Base-by-base conservation (phyloP, 2,888 invertebrate genomes). In the Antitype chi region DNA sequence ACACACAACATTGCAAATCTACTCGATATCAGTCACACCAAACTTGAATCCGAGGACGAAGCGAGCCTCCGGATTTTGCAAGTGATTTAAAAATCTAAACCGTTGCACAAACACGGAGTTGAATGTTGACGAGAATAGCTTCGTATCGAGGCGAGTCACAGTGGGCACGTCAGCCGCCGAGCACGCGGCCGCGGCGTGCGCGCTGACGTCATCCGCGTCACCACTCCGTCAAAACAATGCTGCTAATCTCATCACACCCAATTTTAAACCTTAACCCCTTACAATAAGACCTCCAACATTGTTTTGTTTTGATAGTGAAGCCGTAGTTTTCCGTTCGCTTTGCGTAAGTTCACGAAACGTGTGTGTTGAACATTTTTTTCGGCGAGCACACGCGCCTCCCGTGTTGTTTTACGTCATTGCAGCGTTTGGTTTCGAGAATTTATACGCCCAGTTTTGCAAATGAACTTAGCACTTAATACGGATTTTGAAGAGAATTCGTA, bases 121-220 rank as follows among this genome's bases (percentile, higher is more conserved):
- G 72, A 78, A 71, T 71, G 79, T 67, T 70, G 77, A 70, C 85
- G 55, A 72, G 78, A 88, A 85, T 87, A 84, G 68, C 68, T 69
- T 32, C 60, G 79, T 80, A 76, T 71, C 74, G 80, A 60, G 71
- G 84, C 75, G 83, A 85, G 85, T 88, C 84, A 84, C 85, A 88
- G 94, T 94, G 94, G 95, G 94, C 94, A 93, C 94, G 94, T 92
- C 94, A 91, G 90, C 82, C 89, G 68, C 17, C 86, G 87, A 88
- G 74, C 95, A 95, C 93, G 95, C 93, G 80, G 78, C 68, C 84
- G 68, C 74, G 57, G 93, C 95, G 94, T 95, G 95, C 79, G 78
- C 78, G 73, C 80, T 94, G 94, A 95, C 95, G 95, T 95, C 94
- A 94, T 49, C 87, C 90, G 89, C 95, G 96, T 95, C 95, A 95